Base-by-base conservation (phyloP, 2,797 vertebrate species). In the Cyprinella venusta region DNA sequence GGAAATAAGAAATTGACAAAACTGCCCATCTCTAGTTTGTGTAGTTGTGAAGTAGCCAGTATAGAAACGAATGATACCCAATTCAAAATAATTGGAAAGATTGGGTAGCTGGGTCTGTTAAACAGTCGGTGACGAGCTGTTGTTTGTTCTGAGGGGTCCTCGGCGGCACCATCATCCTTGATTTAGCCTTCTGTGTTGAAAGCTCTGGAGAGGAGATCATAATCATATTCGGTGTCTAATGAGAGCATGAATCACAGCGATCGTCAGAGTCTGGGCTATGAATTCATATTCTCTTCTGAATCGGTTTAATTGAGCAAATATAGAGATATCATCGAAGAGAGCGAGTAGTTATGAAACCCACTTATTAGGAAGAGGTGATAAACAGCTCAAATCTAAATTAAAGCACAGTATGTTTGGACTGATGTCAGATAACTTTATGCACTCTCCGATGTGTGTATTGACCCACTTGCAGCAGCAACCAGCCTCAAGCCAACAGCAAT, bases 391-490 rank as follows among this genome's bases (percentile, higher is more conserved):
- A 70, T 59, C 50, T 36, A 69, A 33, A 70, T 59, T 76, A 59
- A 54, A 76, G 26, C 75, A n/a, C 80, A 13, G 61, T 40, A 85
- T 59, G 18, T 84, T 83, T 81, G 36, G 54, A 65, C 61, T 40
- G 38, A 7, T 18, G 38, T 50, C 78, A 81, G 69, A 81, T 76
- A 78, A 86, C 68, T 85, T 86, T 24, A 18, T 45, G 10, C 6
- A 54, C 86, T 30, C 69, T 40, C 85, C 59, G 30, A 42, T 83
- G 72, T 70, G 64, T 63, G 64, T 50, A 70, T 80, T 85, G 81
- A 84, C 84, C 81, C 85, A 87, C 85, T 85, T 88, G 82, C 7
- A 52, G 54, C 50, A 36, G 65, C 50, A 81, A 56, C 48, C n/a
- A 64, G 76, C 79, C 19, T 68, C 16, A 30, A 48, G 33, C 69